These are phyloP conservation scores for Perizoma affinitatum DNA, from an alignment of 2,888 invertebrate species.

Conservation along the genomic window DNA sequence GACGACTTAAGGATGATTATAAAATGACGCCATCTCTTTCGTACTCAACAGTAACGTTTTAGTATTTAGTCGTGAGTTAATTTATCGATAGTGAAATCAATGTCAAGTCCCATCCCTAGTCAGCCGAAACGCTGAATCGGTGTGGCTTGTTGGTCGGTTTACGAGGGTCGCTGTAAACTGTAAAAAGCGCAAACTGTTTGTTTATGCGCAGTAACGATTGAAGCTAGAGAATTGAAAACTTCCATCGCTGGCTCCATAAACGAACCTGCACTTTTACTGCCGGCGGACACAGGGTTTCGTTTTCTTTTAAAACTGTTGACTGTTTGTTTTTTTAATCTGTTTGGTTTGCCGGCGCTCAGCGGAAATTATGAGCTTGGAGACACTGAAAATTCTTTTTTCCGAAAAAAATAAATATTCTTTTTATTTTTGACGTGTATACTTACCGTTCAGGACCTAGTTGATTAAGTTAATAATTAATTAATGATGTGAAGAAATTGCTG, in stretches of 20 bases:
- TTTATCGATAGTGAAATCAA: conserved; percentile 27
- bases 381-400: not conserved
- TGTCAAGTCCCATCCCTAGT: conserved; percentile 47
- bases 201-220: conserved; percentile 70
- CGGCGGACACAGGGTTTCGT: conserved; percentile 34
- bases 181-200: conserved; percentile 81
- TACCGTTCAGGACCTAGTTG: no score
- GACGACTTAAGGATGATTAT: no score
- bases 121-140: conserved; percentile 72
- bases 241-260: conserved; percentile 56
- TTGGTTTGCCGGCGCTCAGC: not conserved
- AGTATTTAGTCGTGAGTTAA: not conserved
- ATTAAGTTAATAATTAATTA: no score
- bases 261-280: conserved; percentile 67
- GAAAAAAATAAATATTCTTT: no score
- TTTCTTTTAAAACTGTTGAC: conserved; percentile 37
- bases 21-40: no score
- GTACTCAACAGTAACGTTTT: no score
- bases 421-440: no score
- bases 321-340: conserved; percentile 30
- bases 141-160: conserved; percentile 73
- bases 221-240: conserved; percentile 56
- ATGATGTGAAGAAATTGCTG: no score
- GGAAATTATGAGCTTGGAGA: not conserved
- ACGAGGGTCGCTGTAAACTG: conserved; percentile 78